Evolutionary conservation across 2,797 vertebrate genomes (phyloP).

Genomic region (Platalea minor): DNA sequence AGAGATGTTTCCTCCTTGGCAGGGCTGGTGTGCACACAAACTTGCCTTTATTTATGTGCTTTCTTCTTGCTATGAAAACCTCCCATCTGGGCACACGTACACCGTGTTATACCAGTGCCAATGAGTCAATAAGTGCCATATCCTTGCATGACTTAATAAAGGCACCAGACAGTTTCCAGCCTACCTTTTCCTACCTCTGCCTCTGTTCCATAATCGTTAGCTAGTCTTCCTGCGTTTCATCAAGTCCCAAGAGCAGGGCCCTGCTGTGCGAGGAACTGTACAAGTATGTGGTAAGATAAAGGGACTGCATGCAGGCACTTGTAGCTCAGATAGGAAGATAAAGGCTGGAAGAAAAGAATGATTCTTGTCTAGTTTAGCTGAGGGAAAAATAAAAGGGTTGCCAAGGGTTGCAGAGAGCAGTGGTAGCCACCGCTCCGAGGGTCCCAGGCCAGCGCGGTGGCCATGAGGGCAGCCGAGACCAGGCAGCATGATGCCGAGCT

Average conservation of each 20-base stretch:
- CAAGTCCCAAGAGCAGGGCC: neutral
- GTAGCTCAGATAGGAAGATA: neutral
- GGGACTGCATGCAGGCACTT: neutral
- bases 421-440: fast-evolving
- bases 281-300: neutral
- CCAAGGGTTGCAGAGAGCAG: neutral
- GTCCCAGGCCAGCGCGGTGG: fast-evolving
- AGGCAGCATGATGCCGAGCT: fast-evolving
- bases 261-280: neutral
- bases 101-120: neutral
- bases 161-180: neutral
- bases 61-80: neutral
- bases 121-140: neutral
- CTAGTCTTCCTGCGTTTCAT: neutral
- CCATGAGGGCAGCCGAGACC: neutral
- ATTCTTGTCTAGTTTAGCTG: neutral
- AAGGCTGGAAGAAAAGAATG: neutral
- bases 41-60: neutral
- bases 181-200: neutral
- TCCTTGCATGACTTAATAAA: neutral
- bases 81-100: neutral
- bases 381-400: neutral
- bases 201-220: neutral
- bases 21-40: neutral
- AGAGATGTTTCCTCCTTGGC: neutral